Evolutionary conservation across 1,140 invertebrate genomes (phyloP), one percentile per base, ranked within the genome.

Genomic region (Charaxes varanes): DNA sequence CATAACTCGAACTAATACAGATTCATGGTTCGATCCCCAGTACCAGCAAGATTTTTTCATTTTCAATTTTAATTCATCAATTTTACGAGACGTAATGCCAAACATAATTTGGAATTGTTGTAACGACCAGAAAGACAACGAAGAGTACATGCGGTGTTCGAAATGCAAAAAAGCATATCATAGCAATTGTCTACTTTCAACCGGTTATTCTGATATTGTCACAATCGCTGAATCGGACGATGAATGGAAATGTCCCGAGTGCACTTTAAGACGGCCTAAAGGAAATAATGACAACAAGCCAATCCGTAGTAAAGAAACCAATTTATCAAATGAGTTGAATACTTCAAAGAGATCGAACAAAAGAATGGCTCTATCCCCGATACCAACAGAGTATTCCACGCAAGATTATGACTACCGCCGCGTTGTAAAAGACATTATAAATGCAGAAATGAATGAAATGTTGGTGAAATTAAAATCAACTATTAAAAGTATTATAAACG

Each of bases 91-190:
- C n/a, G n/a, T n/a, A 26, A 26, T 26, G 24, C 24, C 24, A 12
- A 26, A 26, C 10, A 2, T 26, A 26, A 26, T 12, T 26, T 26
- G 24, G 24, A 26, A 26, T 26, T 26, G 24, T 26, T 26, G 24
- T 12, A 3, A 26, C 11, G 11, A 26, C 24, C 11, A 26, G 11
- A 26, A 26, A 26, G 24, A 26, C 24, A 12, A 12, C 13, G 24
- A 26, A 26, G 11, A 10, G 24, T 26, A 26, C 6, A 12, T 26
- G 24, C 13, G 24, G 11, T 26, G 8, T 26, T 10, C 13, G 24
- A 10, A 12, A 6, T 26, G 10, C 13, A 26, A 26, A 12, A 26
- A 26, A 2, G 24, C 24, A 10, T 26, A 26, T 26, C 24, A 26
- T 12, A 26, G 10, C 11, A 26, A 26, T 26, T 26, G 24, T 12